Evolutionary conservation across 2,797 vertebrate species (phyloP).

Genomic region (Serranus cabrilla): DNA sequence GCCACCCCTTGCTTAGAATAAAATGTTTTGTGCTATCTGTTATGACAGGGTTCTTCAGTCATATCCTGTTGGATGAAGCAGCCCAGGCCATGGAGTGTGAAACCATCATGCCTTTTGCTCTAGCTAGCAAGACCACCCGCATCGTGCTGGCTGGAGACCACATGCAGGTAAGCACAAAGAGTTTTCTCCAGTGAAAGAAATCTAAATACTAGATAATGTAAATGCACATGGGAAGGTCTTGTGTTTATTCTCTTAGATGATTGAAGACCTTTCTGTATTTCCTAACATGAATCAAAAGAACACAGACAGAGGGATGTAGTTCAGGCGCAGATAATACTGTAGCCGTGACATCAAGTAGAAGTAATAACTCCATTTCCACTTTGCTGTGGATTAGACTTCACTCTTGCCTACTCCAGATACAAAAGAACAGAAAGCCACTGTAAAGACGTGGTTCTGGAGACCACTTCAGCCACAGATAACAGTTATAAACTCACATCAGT

Average conservation of each 20-base stretch:
- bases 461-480: slow-evolving; percentile 38
- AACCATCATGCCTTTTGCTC: slow-evolving; percentile 98
- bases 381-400: slow-evolving; percentile 24
- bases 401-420: slow-evolving; percentile 7
- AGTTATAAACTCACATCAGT: slow-evolving; percentile 47
- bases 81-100: slow-evolving; percentile 99
- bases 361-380: slow-evolving; percentile 10
- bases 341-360: background rate
- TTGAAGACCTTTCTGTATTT: background rate
- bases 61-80: slow-evolving; percentile 98
- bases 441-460: slow-evolving; percentile 13
- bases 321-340: background rate
- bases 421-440: slow-evolving; percentile 26
- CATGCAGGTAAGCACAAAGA: slow-evolving; percentile 91
- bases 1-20: too few relatives aligned
- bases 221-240: background rate
- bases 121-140: slow-evolving; percentile 94
- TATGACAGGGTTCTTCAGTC: slow-evolving; percentile 93
- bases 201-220: background rate
- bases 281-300: background rate
- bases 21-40: slow-evolving; percentile 26
- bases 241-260: background rate
- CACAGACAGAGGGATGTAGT: background rate
- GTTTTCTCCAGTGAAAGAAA: background rate
- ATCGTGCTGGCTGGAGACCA: slow-evolving; percentile 98